Base-by-base conservation (phyloP, 2,797 vertebrate genomes). In the Liparis tanakae region DNA sequence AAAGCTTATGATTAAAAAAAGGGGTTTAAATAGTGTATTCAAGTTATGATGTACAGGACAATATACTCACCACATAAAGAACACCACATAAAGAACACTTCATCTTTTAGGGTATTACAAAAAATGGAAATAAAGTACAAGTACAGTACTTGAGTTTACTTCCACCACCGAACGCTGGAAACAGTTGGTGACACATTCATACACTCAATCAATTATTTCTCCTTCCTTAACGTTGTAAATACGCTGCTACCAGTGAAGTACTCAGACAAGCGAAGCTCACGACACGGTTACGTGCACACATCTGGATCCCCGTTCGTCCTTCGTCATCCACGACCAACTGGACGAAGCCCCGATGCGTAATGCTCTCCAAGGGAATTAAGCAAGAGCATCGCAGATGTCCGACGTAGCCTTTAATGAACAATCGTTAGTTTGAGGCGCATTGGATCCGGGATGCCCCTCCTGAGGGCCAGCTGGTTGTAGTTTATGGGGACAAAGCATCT, bases 351-450 rank as follows among this genome's bases (percentile, higher is more conserved):
- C 6, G 81, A 70, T 60, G 76, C 37, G 70, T 71, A 78, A 80
- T 73, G 51, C 64, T 91, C 89, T 89, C 88, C 6, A 41, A 82
- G 81, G 91, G 57, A 75, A 83, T 89, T 77, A 77, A 50, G 60
- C 17, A 81, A 74, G 57, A 82, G 67, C 74, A 84, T 83, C 10
- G 79, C 74, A 72, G 62, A 74, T 72, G 77, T 56, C 67, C 86
- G 72, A 87, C 67, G 64, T 76, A 48, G 64, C n/a, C 34, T 55
- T 74, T 50, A 71, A 76, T 37, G 59, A 79, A 71, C 58, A 46
- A 44, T 65, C 30, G 51, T 70, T 75, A 78, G 69, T 81, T 67
- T 51, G 58, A 85, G 67, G 80, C 63, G 54, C 61, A 60, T 18
- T 18, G 67, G 78, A 68, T 78, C 44, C 43, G 67, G 72, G 77